Evolutionary conservation across 1,140 invertebrate species (phyloP).

Genomic region (Rhyzopertha dominica): DNA sequence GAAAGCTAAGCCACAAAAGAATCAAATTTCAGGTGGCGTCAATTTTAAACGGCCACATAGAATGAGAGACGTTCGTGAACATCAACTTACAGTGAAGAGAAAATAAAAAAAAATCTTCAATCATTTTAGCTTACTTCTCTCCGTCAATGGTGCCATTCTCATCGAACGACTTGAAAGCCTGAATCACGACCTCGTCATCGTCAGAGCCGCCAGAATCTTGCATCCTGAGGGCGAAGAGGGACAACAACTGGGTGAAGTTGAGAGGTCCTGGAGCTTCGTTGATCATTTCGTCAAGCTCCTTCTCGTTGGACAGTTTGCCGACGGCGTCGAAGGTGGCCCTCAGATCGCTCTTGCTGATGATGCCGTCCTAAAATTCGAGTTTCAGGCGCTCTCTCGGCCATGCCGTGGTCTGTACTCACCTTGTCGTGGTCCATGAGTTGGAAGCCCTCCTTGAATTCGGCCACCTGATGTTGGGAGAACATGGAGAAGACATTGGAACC

Average conservation of each 20-base stretch:
- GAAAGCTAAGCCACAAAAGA: too few species aligned
- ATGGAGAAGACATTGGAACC: slow-evolving; percentile 93
- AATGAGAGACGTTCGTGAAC: too few species aligned
- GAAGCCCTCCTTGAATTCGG: slow-evolving; percentile 97
- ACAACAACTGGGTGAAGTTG: slow-evolving; percentile 92
- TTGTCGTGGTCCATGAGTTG: slow-evolving; percentile 98
- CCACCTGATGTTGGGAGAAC: slow-evolving; percentile 92
- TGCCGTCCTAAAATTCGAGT: slow-evolving; percentile 51
- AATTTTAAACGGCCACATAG: too few species aligned
- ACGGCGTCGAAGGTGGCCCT: slow-evolving; percentile 92
- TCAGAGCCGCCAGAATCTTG: slow-evolving; percentile 72
- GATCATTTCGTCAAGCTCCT: slow-evolving; percentile 89
- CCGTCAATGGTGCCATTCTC: slow-evolving; percentile 82
- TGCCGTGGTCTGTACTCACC: slow-evolving; percentile 45
- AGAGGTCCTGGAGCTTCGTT: slow-evolving; percentile 85
- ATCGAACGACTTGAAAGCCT: slow-evolving; percentile 95
- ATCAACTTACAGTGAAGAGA: too few species aligned
- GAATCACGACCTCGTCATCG: slow-evolving; percentile 90
- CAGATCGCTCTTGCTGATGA: slow-evolving; percentile 94
- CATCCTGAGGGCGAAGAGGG: slow-evolving; percentile 87
- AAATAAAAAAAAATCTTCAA: too few species aligned
- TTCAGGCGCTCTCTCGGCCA: not conserved
- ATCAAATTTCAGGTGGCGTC: too few species aligned
- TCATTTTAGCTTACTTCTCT: slow-evolving; percentile 70
- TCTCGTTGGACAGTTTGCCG: slow-evolving; percentile 83